A percentile compares a stretch with the other conserved stretches of the same genome.
Evolutionary conservation across 2,888 invertebrate species (phyloP).

Genomic region (Agriopis marginaria): DNA sequence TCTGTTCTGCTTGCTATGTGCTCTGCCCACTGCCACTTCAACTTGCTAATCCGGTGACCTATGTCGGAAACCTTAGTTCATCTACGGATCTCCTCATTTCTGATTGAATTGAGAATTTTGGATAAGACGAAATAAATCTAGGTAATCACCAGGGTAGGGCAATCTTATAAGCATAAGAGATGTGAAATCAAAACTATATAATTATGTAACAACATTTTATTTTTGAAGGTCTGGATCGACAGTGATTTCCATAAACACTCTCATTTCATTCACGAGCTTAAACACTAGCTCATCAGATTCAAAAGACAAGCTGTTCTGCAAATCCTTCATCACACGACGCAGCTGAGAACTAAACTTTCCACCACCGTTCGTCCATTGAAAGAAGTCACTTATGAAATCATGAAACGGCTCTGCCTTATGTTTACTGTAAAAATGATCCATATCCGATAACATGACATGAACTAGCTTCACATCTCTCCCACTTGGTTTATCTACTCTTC

Average conservation of each 20-base stretch:
- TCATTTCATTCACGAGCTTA: constrained; percentile 38
- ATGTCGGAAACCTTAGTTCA: too few species aligned
- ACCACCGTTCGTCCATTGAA: constrained; percentile 53
- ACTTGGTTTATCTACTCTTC: constrained; percentile 32
- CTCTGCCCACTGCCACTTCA: too few species aligned
- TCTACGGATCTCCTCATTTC: too few species aligned
- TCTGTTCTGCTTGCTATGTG: too few species aligned
- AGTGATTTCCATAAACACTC: constrained; percentile 42
- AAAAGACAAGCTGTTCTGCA: background rate
- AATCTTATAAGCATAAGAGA: background rate
- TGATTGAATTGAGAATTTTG: too few species aligned
- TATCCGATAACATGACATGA: constrained; percentile 68
- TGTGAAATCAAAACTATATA: background rate
- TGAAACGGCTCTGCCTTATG: constrained; percentile 58
- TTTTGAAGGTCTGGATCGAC: constrained; percentile 28
- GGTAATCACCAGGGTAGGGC: too few species aligned
- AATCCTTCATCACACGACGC: constrained; percentile 51
- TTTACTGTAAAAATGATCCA: constrained; percentile 67
- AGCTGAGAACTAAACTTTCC: constrained; percentile 50
- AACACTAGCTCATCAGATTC: constrained; percentile 17
- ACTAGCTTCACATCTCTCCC: constrained; percentile 63
- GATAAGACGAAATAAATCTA: background rate
- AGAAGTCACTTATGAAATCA: constrained; percentile 56
- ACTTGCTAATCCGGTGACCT: too few species aligned
- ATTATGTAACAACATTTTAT: background rate